Base-by-base conservation (phyloP, 2,797 vertebrate species). In the Cirrhinus mrigala region DNA sequence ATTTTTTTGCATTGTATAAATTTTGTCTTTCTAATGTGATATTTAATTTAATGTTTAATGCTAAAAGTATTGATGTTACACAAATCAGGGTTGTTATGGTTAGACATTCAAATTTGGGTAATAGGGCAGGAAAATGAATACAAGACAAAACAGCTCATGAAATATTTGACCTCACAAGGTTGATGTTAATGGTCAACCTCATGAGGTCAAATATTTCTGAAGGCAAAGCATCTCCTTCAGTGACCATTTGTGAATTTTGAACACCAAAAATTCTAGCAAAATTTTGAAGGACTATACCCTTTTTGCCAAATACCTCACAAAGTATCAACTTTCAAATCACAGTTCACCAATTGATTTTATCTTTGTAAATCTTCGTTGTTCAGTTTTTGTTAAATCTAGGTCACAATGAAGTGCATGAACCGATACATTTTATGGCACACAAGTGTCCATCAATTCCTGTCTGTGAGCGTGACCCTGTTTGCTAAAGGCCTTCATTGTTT, bases 361-460 rank as follows among this genome's bases (percentile, higher is more conserved):
- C 50, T 81, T 69, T 56, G 64, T 40, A 1, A 12, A 8, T 37
- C n/a, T 81, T 24, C 52, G 29, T 52, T 76, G 52, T 56, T 77
- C 29, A 40, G 12, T 58, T 18, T 58, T 40, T 56, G 29, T 5
- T 40, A 20, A 37, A 76, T 76, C 74, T 77, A 77, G 74, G 74
- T 77, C 74, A 58, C 29, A 20, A 56, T 20, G 52, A 77, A n/a
- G 18, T 54, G 27, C 18, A 12, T 20, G 2, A 52, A 54, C 74
- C 33, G 11, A 76, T 8, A 14, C 6, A 22, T 56, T 62, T 24
- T 78, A 4, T 14, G 54, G 56, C 56, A 62, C 22, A 29, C 22
- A 46, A 60, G 14, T 46, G 33, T 79, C 76, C 56, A 16, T 44
- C 8, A 3, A 3, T 60, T 62, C 11, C 37, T 24, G 24, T 79